Evolutionary conservation across 2,113 vertebrate species (phyloP).

Genomic region (Xerus inauris): DNA sequence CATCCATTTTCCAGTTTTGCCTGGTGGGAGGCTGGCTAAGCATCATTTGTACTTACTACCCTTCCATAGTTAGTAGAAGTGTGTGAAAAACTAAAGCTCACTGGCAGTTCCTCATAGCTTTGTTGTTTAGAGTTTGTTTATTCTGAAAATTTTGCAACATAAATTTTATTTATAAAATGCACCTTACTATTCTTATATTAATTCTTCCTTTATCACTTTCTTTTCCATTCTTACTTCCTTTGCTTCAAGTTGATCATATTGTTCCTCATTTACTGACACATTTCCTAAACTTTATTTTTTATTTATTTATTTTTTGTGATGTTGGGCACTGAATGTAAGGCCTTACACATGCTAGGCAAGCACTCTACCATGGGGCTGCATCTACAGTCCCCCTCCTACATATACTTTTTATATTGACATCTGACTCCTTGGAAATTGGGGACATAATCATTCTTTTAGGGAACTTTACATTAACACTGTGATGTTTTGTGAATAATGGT

Average conservation of each 20-base stretch:
- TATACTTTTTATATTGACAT: not conserved
- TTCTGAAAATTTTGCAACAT: conserved; percentile 6
- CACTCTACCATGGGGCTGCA: not conserved
- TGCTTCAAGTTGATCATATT: not conserved
- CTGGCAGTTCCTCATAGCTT: not conserved
- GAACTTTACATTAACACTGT: not conserved
- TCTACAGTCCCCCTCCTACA: not conserved
- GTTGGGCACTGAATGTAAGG: not conserved
- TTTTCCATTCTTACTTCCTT: not conserved
- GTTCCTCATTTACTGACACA: not conserved
- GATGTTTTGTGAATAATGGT: conserved; percentile 7
- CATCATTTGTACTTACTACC: not conserved
- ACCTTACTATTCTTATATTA: not conserved
- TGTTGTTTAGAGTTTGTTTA: not conserved
- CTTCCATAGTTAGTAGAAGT: not conserved
- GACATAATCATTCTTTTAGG: not conserved
- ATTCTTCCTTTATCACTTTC: not conserved
- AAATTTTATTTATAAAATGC: conserved; percentile 27
- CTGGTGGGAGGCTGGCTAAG: not conserved
- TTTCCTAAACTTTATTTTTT: not conserved
- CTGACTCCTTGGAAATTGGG: not conserved
- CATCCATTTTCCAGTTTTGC: not conserved
- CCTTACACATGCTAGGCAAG: not conserved
- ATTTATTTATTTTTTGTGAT: not conserved
- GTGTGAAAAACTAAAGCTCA: not conserved